Base-by-base conservation (phyloP, 2,797 vertebrate species). In the Xerus rutilus region DNA sequence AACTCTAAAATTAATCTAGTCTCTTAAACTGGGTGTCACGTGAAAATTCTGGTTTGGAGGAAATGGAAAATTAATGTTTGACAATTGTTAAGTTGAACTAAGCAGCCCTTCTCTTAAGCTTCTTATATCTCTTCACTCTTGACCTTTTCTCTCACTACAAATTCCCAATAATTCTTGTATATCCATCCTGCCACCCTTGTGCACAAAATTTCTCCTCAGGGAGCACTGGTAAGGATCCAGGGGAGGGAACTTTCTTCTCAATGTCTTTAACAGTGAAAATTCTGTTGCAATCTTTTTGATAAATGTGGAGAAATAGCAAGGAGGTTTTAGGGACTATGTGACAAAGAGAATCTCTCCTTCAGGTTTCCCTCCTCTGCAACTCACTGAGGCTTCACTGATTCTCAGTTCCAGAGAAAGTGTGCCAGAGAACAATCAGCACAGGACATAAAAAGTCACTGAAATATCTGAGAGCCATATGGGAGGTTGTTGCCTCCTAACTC, bases 41-140 rank as follows among this genome's bases (percentile, higher is more conserved):
- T 82, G 32, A 54, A 54, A 54, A 54, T 88, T 91, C 45, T 88
- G 64, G 47, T 82, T n/a, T n/a, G 21, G 30, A 3, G 21, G 69
- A 3, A 23, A 74, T 45, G 39, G 49, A 74, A 86, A 91, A 45
- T 15, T 74, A 59, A 49, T 94, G 65, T 89, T 74, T 69, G 86
- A 73, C 23, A 83, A 85, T 57, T 91, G 10, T 89, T 87, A n/a
- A 59, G 23, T 77, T 84, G 20, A 94, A 89, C 57, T 93, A 94
- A 85, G 43, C 35, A 72, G 45, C 3, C 30, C 23, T 15, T 94
- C 65, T 96, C 52, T 93, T 79, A 86, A 74, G 45, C 25, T 94
- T 95, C 45, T 20, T 89, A 77, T 28, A 86, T 85, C 21, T 93
- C 94, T 85, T 82, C 47, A 59, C 39, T 77, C 23, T n/a, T 89